Evolutionary conservation across 2,113 vertebrate species (phyloP), one percentile per base, ranked within the genome.

Genomic region (Rhadina sibilatrix): DNA sequence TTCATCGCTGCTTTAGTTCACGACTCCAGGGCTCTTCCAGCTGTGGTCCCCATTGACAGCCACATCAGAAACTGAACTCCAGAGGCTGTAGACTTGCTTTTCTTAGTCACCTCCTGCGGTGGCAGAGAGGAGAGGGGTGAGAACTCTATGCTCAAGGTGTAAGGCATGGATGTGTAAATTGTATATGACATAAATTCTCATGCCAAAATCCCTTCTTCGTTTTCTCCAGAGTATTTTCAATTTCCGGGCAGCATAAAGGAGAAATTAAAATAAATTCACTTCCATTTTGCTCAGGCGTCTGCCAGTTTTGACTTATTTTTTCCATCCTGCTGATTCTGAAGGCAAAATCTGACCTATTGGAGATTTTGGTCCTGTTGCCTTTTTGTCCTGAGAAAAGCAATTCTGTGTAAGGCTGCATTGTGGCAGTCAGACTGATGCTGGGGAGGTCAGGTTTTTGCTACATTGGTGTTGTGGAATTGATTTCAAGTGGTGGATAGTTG

Each of bases 381-480:
- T 92, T 81, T 87, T 94, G 31, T 82, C 87, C 90, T 94, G 82
- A 83, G 92, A 94, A 95, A 95, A 95, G 78, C 87, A 93, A 57
- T 83, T 93, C 87, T 93, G 49, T 71, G 20, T 50, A 33, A 74
- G 77, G 65, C 80, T 80, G 49, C 31, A 4, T 54, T 9, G 3
- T 44, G 53, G 60, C 70, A 78, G 27, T 61, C 4, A 5, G n/a
- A 5, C 28, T 81, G 38, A 61, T 52, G 46, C 38, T 54, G 60
- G 42, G 54, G 87, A 87, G 15, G 11, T 59, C 44, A 75, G 18
- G 3, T 61, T 82, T 89, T 78, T 80, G 25, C 33, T 69, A 0
- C 42, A 6, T 7, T 50, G 18, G 0, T 54, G 18, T 3, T 83
- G 35, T 42, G 47, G 21, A 84, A 59, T 78, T 47, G 53, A 64